A percentile compares a stretch with the other conserved stretches of the same genome.
phyloP scores from a whole-genome alignment of 2,113 vertebrate species.

The zebrafish (Danio rerio) region DNA sequence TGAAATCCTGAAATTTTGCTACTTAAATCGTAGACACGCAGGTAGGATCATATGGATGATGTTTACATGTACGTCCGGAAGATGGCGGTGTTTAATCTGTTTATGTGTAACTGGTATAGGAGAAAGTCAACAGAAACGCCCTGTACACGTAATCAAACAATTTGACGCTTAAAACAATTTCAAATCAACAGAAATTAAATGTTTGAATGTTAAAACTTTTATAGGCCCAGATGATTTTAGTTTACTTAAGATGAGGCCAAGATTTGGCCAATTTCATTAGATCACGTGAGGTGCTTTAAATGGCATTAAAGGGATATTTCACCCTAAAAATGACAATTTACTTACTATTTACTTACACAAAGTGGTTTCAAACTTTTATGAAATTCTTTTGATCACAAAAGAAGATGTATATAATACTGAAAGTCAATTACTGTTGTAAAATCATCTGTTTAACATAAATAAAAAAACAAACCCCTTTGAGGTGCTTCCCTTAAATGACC shows the following conservation, averaged over 20 bases:
- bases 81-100: not conserved
- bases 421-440: no score
- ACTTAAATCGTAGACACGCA: not conserved
- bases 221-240: not conserved
- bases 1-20: not conserved
- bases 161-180: not conserved
- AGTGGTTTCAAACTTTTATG: no score
- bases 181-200: not conserved
- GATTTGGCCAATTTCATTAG: not conserved
- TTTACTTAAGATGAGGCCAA: not conserved
- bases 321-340: no score
- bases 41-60: not conserved
- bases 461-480: no score
- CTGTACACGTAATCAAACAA: no score
- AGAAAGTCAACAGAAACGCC: no score
- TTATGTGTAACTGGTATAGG: not conserved
- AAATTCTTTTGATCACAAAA: no score
- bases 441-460: no score
- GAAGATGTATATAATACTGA: no score
- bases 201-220: not conserved
- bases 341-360: no score
- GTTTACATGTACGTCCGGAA: not conserved
- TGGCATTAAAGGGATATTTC: no score
- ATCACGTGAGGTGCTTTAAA: not conserved
- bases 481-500: no score